A percentile compares a stretch with the other conserved stretches of the same genome.
Evolutionary conservation across 2,888 invertebrate genomes (phyloP).

Genomic region (Craniophora ligustri): DNA sequence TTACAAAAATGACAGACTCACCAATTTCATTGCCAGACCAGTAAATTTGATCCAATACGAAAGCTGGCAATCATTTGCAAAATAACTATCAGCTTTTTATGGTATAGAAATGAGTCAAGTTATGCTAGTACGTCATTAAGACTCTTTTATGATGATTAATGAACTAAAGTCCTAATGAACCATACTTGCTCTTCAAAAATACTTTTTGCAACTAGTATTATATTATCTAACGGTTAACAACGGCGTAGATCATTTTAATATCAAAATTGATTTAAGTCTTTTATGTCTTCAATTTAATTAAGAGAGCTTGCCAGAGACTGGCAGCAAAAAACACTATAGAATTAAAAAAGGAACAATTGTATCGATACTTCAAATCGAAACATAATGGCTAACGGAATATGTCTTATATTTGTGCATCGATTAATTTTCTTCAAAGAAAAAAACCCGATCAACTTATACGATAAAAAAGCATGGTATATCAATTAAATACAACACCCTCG

Average conservation of each 20-base stretch:
- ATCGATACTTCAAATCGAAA: slow-evolving; percentile 65
- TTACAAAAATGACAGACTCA: too few species aligned
- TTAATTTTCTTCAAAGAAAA: slow-evolving; percentile 65
- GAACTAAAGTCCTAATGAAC: background rate
- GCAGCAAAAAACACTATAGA: slow-evolving; percentile 20
- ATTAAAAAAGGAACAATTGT: slow-evolving; percentile 48
- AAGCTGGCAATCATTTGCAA: too few species aligned
- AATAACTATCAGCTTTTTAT: background rate
- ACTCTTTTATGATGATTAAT: background rate
- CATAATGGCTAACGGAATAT: slow-evolving; percentile 72
- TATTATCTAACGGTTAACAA: slow-evolving; percentile 17
- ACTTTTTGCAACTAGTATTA: background rate
- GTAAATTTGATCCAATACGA: too few species aligned
- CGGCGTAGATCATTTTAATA: background rate
- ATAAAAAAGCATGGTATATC: slow-evolving; percentile 72
- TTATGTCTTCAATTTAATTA: slow-evolving; percentile 34
- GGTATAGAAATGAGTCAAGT: background rate
- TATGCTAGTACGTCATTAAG: background rate
- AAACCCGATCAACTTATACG: slow-evolving; percentile 54
- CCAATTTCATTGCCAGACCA: too few species aligned
- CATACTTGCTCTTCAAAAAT: background rate
- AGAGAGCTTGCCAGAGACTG: slow-evolving; percentile 21
- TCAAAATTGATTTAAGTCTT: slow-evolving; percentile 18
- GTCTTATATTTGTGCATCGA: slow-evolving; percentile 71
- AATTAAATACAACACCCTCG: slow-evolving; percentile 63